Conservation (phyloP, 2,113 vertebrate species). For the Apistogramma diplotaenia region DNA sequence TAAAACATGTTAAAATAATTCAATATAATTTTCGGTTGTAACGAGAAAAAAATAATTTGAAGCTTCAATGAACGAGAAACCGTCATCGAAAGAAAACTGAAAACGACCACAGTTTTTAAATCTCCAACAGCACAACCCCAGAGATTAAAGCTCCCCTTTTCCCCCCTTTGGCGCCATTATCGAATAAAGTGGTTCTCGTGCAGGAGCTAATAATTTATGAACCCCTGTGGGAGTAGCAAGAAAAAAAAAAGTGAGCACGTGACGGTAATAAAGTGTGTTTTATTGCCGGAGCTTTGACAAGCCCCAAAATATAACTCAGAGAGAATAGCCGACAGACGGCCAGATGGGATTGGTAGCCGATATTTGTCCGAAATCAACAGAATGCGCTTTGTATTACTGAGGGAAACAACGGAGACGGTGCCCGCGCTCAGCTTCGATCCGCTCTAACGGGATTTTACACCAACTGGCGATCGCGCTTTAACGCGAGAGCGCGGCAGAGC, state of each 20-base stretch:
- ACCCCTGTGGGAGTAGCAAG: slow-evolving; percentile 54
- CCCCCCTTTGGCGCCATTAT: slow-evolving; percentile 60
- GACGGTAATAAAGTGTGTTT: slow-evolving; percentile 78
- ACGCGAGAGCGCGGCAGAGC: slow-evolving; percentile 42
- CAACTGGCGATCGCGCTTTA: background rate
- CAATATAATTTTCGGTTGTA: fast-evolving
- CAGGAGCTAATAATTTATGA: slow-evolving; percentile 71
- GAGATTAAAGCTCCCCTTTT: slow-evolving; percentile 12
- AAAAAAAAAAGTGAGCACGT: slow-evolving; percentile 60
- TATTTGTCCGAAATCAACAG: slow-evolving; percentile 67
- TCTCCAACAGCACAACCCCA: background rate
- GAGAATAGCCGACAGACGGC: slow-evolving; percentile 65
- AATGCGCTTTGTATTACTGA: slow-evolving; percentile 47
- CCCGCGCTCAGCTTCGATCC: background rate
- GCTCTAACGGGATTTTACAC: slow-evolving; percentile 14
- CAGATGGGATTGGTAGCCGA: slow-evolving; percentile 62
- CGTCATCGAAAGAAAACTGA: background rate
- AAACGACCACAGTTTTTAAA: background rate
- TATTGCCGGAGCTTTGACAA: slow-evolving; percentile 72
- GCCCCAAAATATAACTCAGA: slow-evolving; percentile 75
- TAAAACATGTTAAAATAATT: background rate
- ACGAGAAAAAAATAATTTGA: background rate
- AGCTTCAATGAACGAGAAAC: background rate
- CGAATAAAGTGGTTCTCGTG: slow-evolving; percentile 52
- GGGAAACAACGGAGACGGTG: background rate